Percentiles rank a stretch among this genome's conserved stretches.
Conservation (phyloP, 2,113 vertebrate species). For the Panthera leo region DNA sequence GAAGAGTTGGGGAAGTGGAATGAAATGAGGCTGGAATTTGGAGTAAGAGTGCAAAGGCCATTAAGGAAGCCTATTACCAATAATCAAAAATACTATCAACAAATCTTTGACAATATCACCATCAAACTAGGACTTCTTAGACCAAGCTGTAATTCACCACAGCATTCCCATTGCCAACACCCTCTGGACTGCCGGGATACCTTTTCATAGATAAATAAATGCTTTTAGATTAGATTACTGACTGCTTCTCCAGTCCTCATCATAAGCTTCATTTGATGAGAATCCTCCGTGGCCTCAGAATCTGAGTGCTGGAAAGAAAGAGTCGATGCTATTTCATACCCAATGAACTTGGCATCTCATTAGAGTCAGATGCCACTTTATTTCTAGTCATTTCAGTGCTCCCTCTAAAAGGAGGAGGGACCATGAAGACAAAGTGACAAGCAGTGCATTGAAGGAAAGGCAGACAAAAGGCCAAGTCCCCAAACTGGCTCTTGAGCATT, state of each 20-base stretch:
- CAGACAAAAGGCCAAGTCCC: constrained; percentile 66
- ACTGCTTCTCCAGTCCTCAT: background rate
- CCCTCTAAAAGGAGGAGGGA: background rate
- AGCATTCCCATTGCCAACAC: background rate
- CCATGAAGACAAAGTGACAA: background rate
- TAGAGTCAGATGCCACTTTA: background rate
- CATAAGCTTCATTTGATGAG: constrained; percentile 9
- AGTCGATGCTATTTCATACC: constrained; percentile 36
- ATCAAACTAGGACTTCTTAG: background rate
- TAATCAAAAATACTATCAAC: background rate
- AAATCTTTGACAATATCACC: background rate
- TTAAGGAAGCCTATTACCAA: background rate
- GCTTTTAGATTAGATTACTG: background rate
- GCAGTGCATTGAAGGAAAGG: background rate
- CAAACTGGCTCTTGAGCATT: constrained; percentile 49
- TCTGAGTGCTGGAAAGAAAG: constrained; percentile 23
- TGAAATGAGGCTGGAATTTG: background rate
- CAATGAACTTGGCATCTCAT: constrained; percentile 28
- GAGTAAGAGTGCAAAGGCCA: background rate
- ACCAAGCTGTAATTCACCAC: background rate
- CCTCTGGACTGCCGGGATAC: background rate
- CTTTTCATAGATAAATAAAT: background rate
- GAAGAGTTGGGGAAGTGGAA: background rate
- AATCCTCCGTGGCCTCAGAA: constrained; percentile 26
- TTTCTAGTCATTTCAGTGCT: constrained; percentile 32